A percentile compares a stretch with the other conserved stretches of the same genome.
These are phyloP conservation scores for Apotomis capreana DNA, from an alignment of 2,888 invertebrate species.

Conservation along the genomic window DNA sequence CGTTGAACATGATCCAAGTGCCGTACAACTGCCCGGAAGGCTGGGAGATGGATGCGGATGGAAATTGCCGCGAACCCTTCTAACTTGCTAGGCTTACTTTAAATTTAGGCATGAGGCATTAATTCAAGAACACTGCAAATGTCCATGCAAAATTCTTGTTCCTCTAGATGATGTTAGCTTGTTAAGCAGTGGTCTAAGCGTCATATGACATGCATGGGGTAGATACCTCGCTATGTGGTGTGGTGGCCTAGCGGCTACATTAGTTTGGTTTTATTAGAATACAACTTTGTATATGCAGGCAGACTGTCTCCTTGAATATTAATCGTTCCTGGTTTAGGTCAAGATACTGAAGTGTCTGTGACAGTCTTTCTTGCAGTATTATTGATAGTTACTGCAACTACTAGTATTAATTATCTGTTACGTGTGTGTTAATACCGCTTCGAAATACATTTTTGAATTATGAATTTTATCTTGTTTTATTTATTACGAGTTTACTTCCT, in stretches of 20 bases:
- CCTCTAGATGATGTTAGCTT: too few relatives aligned
- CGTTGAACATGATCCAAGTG: conserved; percentile 64
- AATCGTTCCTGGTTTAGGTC: background rate
- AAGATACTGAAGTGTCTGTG: background rate
- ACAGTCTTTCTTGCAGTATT: conserved; percentile 34
- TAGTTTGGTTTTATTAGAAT: too few relatives aligned
- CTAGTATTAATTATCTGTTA: conserved; percentile 5
- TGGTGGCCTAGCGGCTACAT: too few relatives aligned
- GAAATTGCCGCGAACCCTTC: conserved; percentile 56
- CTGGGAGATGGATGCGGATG: conserved; percentile 50
- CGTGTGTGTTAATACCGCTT: conserved; percentile 22
- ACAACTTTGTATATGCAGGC: too few relatives aligned
- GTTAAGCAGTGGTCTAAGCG: too few relatives aligned
- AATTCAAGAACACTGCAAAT: too few relatives aligned
- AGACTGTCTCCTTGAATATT: too few relatives aligned
- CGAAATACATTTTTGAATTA: conserved; percentile 18
- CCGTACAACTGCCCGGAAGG: conserved; percentile 57
- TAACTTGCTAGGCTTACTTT: conserved; percentile 31
- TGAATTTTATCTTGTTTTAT: conserved; percentile 2
- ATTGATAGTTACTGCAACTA: conserved; percentile 5
- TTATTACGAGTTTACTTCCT: background rate
- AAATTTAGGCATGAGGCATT: background rate
- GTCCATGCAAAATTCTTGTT: too few relatives aligned
- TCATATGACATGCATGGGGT: too few relatives aligned
- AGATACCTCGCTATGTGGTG: too few relatives aligned